phyloP scores from a whole-genome alignment of 2,113 vertebrate species.

The Pogonocichla stellata region DNA sequence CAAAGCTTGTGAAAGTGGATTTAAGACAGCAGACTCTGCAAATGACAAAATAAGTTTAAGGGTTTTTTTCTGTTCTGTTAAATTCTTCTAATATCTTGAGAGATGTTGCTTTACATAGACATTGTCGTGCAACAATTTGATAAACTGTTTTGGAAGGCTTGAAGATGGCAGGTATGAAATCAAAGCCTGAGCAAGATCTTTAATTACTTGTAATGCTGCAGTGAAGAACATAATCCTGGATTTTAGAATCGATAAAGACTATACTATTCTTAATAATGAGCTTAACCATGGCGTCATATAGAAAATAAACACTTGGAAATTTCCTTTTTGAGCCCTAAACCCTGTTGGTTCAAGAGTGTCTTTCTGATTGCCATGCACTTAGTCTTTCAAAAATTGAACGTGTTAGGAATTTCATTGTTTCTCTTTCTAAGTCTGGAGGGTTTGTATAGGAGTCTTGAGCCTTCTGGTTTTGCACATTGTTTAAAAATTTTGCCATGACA shows the following conservation, averaged over 20 bases:
- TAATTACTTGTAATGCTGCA: background rate
- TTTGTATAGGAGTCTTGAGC: background rate
- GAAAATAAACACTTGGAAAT: background rate
- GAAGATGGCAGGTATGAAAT: background rate
- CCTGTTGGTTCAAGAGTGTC: background rate
- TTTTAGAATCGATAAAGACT: background rate
- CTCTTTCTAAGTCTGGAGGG: background rate
- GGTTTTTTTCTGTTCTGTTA: background rate
- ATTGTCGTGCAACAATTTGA: rapidly evolving
- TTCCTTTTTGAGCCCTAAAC: background rate
- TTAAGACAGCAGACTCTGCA: background rate
- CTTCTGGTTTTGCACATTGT: background rate
- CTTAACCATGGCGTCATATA: background rate
- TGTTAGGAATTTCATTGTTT: background rate
- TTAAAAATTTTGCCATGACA: background rate
- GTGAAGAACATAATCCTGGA: background rate
- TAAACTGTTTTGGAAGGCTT: background rate
- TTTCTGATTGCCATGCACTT: background rate
- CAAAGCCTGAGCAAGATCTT: background rate
- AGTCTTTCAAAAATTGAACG: background rate
- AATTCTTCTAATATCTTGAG: background rate
- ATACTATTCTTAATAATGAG: background rate
- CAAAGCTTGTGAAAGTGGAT: background rate
- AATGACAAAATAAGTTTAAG: background rate
- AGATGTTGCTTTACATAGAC: background rate